Evolutionary conservation across 1,140 invertebrate genomes (phyloP).

Genomic region (Scaptomyza pallida): DNA sequence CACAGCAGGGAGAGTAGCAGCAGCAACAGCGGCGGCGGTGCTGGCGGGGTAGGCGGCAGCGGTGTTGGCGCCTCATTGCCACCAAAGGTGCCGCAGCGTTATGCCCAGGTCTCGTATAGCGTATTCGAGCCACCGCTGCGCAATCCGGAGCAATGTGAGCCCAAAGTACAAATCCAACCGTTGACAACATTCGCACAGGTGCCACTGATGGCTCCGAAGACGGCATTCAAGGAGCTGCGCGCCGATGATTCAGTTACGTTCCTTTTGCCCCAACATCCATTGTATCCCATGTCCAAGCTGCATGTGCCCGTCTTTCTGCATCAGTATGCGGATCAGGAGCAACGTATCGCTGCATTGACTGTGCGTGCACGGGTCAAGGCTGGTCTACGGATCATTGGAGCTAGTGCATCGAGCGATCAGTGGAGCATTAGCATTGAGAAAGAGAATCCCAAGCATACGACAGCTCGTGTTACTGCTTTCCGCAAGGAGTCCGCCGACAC

Average conservation of each 20-base stretch:
- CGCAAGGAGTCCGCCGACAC: slow-evolving; percentile 85
- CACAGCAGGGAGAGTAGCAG: slow-evolving; percentile 72
- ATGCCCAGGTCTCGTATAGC: slow-evolving; percentile 92
- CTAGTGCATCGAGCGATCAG: slow-evolving; percentile 89
- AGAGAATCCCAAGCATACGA: slow-evolving; percentile 91
- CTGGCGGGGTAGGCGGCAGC: slow-evolving; percentile 61
- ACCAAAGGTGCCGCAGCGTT: slow-evolving; percentile 87
- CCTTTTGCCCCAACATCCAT: slow-evolving; percentile 93
- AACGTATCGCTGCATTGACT: slow-evolving; percentile 90
- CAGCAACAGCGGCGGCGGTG: not conserved
- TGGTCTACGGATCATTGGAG: slow-evolving; percentile 92
- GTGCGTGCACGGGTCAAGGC: slow-evolving; percentile 94
- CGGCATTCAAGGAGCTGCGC: slow-evolving; percentile 91
- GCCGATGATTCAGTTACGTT: slow-evolving; percentile 91
- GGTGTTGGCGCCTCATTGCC: slow-evolving; percentile 86
- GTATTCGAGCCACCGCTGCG: slow-evolving; percentile 90
- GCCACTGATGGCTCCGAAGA: slow-evolving; percentile 89
- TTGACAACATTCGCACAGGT: slow-evolving; percentile 85
- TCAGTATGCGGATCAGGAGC: slow-evolving; percentile 86
- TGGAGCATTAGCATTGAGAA: slow-evolving; percentile 94
- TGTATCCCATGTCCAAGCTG: slow-evolving; percentile 94
- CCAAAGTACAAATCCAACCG: slow-evolving; percentile 90
- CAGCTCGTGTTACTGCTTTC: slow-evolving; percentile 93
- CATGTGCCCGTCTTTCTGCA: slow-evolving; percentile 94
- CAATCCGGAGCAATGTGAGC: slow-evolving; percentile 88